These are phyloP conservation scores for Proisotoma minuta DNA, from an alignment of 2,888 invertebrate genomes.

Conservation along the genomic window DNA sequence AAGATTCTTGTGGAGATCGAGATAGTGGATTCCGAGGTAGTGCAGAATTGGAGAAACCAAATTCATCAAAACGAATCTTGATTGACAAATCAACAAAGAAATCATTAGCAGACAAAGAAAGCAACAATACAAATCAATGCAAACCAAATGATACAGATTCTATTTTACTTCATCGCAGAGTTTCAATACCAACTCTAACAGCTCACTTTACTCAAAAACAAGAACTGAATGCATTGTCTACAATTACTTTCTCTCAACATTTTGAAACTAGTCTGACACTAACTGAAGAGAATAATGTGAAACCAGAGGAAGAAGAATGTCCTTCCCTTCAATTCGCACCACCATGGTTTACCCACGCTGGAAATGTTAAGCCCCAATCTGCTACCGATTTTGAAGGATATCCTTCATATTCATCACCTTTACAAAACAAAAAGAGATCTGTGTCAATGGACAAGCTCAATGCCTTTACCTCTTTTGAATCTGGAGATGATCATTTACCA, in stretches of 20 bases:
- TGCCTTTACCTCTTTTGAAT: neutral
- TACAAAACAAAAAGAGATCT: neutral
- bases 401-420: slow-evolving; percentile 1
- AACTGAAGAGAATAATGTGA: too few species aligned
- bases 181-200: neutral
- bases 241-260: too few species aligned
- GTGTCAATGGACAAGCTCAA: neutral
- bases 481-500: neutral
- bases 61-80: slow-evolving; percentile 1
- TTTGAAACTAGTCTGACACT: too few species aligned
- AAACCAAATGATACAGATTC: too few species aligned
- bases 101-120: neutral
- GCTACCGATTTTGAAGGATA: neutral
- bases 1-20: slow-evolving; percentile 41
- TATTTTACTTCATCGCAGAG: neutral
- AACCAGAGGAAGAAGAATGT: too few species aligned
- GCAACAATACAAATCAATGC: neutral
- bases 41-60: slow-evolving; percentile 25
- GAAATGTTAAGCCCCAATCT: slow-evolving; percentile 3
- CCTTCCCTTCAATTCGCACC: neutral
- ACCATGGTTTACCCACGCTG: slow-evolving; percentile 6
- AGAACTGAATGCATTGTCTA: too few species aligned
- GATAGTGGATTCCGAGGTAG: slow-evolving; percentile 40
- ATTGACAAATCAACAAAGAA: neutral
- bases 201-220: neutral